Evolutionary conservation across 2,797 vertebrate species (phyloP).

Genomic region (Cichlasoma orientale): DNA sequence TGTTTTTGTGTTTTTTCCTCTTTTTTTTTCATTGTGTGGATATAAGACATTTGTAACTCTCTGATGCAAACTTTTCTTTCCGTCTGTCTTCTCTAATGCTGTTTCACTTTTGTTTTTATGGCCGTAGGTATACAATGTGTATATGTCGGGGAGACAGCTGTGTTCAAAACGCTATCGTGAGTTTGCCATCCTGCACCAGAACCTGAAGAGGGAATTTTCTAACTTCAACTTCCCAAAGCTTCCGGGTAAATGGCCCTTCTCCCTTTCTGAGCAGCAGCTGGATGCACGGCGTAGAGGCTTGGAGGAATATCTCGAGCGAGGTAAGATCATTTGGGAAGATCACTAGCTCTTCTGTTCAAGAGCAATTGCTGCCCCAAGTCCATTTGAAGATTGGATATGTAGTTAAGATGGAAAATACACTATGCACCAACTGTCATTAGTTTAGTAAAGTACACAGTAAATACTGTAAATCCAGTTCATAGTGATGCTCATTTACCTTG

Average conservation of each 20-base stretch:
- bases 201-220: slow-evolving; percentile 94
- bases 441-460: neutral
- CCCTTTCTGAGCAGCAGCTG: slow-evolving; percentile 94
- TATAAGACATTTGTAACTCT: neutral
- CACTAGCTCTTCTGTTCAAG: neutral
- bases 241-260: slow-evolving; percentile 97
- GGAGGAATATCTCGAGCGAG: slow-evolving; percentile 90
- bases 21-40: neutral
- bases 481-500: slow-evolving; percentile 14
- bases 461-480: neutral
- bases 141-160: slow-evolving; percentile 94
- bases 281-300: slow-evolving; percentile 91
- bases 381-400: neutral
- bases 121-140: slow-evolving; percentile 92
- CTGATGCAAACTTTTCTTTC: neutral
- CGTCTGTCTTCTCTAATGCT: neutral
- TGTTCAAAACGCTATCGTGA: slow-evolving; percentile 96
- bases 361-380: neutral
- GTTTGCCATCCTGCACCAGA: slow-evolving; percentile 94
- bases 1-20: too few relatives aligned
- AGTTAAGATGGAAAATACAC: neutral
- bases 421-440: neutral
- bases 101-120: neutral
- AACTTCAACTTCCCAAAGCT: slow-evolving; percentile 95
- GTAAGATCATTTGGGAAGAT: slow-evolving; percentile 48